Base-by-base conservation (phyloP, 2,113 vertebrate genomes). In the Tragelaphus strepsiceros region DNA sequence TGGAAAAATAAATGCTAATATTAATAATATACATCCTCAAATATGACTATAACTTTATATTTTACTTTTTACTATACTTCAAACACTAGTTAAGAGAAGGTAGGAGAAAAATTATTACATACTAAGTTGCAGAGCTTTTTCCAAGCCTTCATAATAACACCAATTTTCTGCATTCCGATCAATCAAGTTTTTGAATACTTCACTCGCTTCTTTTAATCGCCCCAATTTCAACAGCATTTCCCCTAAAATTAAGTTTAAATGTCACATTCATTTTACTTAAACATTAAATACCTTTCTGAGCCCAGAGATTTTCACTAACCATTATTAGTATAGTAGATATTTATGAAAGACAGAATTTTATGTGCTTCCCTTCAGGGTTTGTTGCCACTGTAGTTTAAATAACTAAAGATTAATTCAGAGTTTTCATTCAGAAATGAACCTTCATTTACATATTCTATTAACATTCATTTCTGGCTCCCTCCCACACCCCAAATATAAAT, bases 161-260 rank as follows among this genome's bases (percentile, higher is more conserved):
- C 99, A 99, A 97, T 99, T 99, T 96, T 99, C 99, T 96, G 99
- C 98, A 97, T 99, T 99, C 30, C 98, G 98, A 92, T 99, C 98
- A 90, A 99, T 99, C 94, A 99, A 98, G 77, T 98, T 98, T 96
- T 86, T 98, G 96, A 99, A 99, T 19, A 99, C 98, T 97, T 98
- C 98, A 93, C 98, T 98, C 86, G 99, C 99, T 98, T 99, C 99
- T 98, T 99, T 98, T 96, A 99, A 97, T 96, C 98, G 98, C 98
- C 99, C 99, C 98, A 99, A 96, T 95, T 99, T 99, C 94, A 99
- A 98, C 51, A 99, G 97, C 98, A 99, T 98, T 98, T 99, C 99
- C 67, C 99, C 99, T 99, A 97, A 97, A 98, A 95, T 53, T 98
- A 98, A 98, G 80, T 97, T 96, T 94, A 94, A 96, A 97, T 15